Percentiles rank a stretch among this genome's conserved stretches.
Evolutionary conservation across 1,140 invertebrate genomes (phyloP).

Genomic region (Drosophila trapezifrons): DNA sequence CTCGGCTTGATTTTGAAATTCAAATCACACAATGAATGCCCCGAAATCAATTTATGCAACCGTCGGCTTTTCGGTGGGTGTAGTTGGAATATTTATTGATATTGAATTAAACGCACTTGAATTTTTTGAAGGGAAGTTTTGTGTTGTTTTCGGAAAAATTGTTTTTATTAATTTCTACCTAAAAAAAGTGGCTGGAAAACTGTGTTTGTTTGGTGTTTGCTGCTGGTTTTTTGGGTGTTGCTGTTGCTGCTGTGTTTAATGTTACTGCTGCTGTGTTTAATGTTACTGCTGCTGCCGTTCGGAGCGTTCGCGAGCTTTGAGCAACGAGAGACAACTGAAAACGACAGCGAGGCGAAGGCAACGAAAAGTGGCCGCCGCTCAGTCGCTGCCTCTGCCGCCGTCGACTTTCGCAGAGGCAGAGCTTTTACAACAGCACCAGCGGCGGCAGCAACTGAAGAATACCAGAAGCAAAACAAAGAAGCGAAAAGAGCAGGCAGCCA

Average conservation of each 20-base stretch:
- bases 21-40: constrained; percentile 69
- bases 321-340: constrained; percentile 81
- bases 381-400: constrained; percentile 18
- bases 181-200: constrained; percentile 7
- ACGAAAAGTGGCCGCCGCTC: constrained; percentile 52
- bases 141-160: neutral
- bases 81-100: constrained; percentile 32
- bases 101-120: constrained; percentile 61
- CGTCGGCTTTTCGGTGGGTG: constrained; percentile 17
- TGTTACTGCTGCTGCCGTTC: constrained; percentile 25
- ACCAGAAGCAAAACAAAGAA: constrained; percentile 80
- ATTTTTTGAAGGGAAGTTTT: constrained; percentile 15
- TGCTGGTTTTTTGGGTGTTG: constrained; percentile 40
- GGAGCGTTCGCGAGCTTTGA: constrained; percentile 73
- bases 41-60: constrained; percentile 74
- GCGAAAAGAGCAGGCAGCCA: constrained; percentile 56
- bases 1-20: constrained; percentile 67
- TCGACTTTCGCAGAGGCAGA: constrained; percentile 34
- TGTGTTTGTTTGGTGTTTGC: constrained; percentile 19
- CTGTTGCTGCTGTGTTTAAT: constrained; percentile 33
- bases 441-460: constrained; percentile 59
- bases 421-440: constrained; percentile 59
- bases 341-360: constrained; percentile 70
- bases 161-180: constrained; percentile 11
- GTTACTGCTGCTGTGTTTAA: constrained; percentile 26